Evolutionary conservation across 2,113 vertebrate species (phyloP), one percentile per base, ranked within the genome.

Genomic region (Epinephelus moara): DNA sequence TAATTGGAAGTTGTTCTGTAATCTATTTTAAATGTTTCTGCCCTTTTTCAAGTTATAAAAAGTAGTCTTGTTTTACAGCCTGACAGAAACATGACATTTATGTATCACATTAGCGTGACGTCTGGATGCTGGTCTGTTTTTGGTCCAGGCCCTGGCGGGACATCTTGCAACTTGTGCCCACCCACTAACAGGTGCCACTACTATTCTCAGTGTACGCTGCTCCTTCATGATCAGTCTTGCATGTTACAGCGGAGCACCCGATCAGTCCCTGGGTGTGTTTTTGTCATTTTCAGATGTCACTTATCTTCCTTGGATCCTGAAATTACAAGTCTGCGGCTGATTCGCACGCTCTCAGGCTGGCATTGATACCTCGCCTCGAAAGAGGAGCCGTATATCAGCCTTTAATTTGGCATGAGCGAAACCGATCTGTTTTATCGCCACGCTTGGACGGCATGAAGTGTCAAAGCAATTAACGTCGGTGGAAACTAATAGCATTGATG

Each of bases 401-500:
- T 82, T 80, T 91, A 78, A 90, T 91, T 94, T 90, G 89, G 78
- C 89, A 42, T n/a, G 66, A 63, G 61, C 23, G 67, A 80, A 87
- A 80, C 33, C 9, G 79, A 90, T 86, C 80, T 60, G 84, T 78
- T 88, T 80, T 71, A 87, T 86, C 78, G 78, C 76, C 78, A 57
- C 42, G 68, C 89, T 70, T 78, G 78, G 75, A 82, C 17, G 50
- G 61, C 80, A 59, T 18, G 14, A 81, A 59, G 91, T 89, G 88
- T 88, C 85, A 88, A 78, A 85, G 88, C 79, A 82, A 88, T 91
- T 90, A 75, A 37, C 64, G 2, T 6, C 1, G 52, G 49, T 71
- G 79, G 85, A 92, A 95, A 91, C 81, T 68, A 89, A 94, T 91
- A 92, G 82, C 78, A 7, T 27, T 81, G 89, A 93, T 84, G 87